These are phyloP conservation scores for Drosophila monieri DNA, from an alignment of 2,888 invertebrate genomes.

Conservation along the genomic window DNA sequence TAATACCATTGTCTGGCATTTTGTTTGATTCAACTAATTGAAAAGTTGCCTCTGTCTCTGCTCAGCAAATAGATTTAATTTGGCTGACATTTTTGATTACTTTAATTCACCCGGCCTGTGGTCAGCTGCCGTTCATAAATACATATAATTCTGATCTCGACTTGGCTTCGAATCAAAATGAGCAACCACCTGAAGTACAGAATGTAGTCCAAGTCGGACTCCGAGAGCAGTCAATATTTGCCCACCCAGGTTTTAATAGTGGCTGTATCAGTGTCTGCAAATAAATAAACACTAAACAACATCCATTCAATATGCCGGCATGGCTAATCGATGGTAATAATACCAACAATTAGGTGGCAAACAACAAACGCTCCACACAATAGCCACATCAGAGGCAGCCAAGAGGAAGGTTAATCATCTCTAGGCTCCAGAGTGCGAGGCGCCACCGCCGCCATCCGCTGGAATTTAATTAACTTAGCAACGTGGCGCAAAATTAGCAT, in stretches of 20 bases:
- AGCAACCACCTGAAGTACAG: constrained; percentile 21
- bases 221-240: constrained; percentile 24
- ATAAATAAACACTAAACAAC: constrained; percentile 22
- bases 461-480: constrained; percentile 68
- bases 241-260: constrained; percentile 1
- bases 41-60: constrained; percentile 37
- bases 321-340: constrained; percentile 52
- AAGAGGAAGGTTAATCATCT: constrained; percentile 43
- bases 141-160: constrained; percentile 21
- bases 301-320: constrained; percentile 19
- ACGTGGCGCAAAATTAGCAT: constrained; percentile 73
- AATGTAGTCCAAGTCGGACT: constrained; percentile 21
- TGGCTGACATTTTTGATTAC: constrained; percentile 32
- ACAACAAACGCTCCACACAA: constrained; percentile 26
- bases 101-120: constrained; percentile 4
- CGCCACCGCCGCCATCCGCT: constrained; percentile 11
- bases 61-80: constrained; percentile 49
- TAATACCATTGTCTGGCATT: constrained; percentile 24
- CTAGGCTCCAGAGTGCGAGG: constrained; percentile 3
- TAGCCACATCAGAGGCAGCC: constrained; percentile 14
- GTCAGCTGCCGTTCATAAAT: neutral
- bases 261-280: constrained; percentile 11
- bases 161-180: constrained; percentile 34
- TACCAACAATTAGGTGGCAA: constrained; percentile 45
- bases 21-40: constrained; percentile 45